phyloP scores from a whole-genome alignment of 2,113 vertebrate genomes.

The Acrocephalus arundinaceus region DNA sequence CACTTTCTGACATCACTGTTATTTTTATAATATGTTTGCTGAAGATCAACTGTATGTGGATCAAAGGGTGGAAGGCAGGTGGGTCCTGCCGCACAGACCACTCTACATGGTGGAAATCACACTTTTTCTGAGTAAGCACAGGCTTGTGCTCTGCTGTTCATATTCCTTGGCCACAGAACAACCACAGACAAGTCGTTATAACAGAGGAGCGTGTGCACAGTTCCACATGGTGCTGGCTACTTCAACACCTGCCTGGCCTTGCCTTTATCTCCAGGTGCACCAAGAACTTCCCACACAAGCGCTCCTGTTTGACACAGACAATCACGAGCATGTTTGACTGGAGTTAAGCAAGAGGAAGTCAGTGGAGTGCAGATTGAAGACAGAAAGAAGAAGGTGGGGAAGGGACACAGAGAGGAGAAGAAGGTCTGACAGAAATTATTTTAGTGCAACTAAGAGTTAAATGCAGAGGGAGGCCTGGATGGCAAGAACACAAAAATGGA shows the following conservation, averaged over 20 bases:
- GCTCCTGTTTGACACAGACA: background rate
- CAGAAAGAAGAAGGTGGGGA: background rate
- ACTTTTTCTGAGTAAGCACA: background rate
- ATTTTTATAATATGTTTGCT: background rate
- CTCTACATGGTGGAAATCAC: too few relatives aligned
- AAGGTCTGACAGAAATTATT: too few relatives aligned
- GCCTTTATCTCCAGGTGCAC: background rate
- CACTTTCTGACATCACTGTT: too few relatives aligned
- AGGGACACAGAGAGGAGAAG: too few relatives aligned
- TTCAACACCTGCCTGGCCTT: background rate
- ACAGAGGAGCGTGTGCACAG: background rate
- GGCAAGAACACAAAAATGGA: too few relatives aligned
- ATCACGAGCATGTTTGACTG: background rate
- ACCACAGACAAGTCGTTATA: background rate
- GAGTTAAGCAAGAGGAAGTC: background rate
- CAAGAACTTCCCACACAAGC: background rate
- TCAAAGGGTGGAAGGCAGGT: background rate
- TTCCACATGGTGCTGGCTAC: background rate
- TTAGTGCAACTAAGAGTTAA: too few relatives aligned
- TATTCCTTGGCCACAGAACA: background rate
- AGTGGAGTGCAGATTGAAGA: background rate
- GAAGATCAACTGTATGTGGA: background rate
- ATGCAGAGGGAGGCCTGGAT: too few relatives aligned
- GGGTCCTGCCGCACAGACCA: background rate
- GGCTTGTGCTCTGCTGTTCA: background rate